Evolutionary conservation across 1,140 invertebrate species (phyloP).

Genomic region (Dendroctonus valens): DNA sequence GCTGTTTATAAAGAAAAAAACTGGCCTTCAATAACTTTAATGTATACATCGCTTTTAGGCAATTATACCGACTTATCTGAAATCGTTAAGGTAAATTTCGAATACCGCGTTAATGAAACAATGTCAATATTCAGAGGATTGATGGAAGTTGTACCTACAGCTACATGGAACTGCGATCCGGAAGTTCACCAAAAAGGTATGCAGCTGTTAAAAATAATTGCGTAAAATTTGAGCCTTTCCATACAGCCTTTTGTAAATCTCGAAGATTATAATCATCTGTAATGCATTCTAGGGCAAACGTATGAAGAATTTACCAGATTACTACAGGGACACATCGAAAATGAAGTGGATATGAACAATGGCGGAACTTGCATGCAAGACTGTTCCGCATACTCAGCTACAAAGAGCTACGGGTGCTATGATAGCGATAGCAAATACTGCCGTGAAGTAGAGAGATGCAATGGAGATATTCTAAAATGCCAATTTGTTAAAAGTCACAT

Average conservation of each 20-base stretch:
- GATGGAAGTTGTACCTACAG: constrained; percentile 61
- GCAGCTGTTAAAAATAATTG: background rate
- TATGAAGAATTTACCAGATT: constrained; percentile 74
- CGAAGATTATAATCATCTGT: too few species aligned
- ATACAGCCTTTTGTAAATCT: background rate
- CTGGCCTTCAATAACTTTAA: constrained; percentile 5
- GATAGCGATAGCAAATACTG: constrained; percentile 67
- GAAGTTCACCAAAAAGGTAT: constrained; percentile 60
- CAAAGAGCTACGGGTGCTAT: constrained; percentile 63
- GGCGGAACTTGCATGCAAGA: constrained; percentile 70
- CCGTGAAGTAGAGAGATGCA: constrained; percentile 61
- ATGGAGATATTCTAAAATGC: constrained; percentile 72
- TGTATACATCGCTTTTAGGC: constrained; percentile 47
- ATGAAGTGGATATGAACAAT: constrained; percentile 79
- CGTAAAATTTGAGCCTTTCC: background rate
- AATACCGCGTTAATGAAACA: constrained; percentile 62
- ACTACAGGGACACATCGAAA: constrained; percentile 81
- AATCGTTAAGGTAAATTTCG: constrained; percentile 60
- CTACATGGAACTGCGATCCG: constrained; percentile 75
- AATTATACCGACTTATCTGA: constrained; percentile 65
- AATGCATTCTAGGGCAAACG: constrained; percentile 57
- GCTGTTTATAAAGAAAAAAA: constrained; percentile 1
- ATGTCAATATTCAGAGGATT: constrained; percentile 62
- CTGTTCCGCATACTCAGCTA: constrained; percentile 69
- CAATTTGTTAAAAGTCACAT: constrained; percentile 79